Evolutionary conservation across 2,113 vertebrate genomes (phyloP).

Genomic region (Chamaetylas fuelleborni): DNA sequence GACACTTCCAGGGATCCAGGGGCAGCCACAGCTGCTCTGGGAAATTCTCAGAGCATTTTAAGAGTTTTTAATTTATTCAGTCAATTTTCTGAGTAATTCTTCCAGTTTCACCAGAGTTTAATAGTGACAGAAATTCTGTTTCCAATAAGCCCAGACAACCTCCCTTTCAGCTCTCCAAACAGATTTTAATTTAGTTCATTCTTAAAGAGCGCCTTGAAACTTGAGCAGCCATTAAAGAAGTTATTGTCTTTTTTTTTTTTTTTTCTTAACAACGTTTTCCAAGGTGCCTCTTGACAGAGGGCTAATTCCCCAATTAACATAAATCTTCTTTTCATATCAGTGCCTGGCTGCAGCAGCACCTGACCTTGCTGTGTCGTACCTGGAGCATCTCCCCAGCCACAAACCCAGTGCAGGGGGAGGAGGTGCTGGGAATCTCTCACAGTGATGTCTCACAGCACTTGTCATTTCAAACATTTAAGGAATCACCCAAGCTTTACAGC

Average conservation of each 20-base stretch:
- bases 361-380: background rate
- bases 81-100: background rate
- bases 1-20: background rate
- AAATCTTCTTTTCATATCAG: background rate
- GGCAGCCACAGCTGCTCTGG: background rate
- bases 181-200: constrained; percentile 49
- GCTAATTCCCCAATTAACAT: constrained; percentile 35
- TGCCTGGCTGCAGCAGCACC: background rate
- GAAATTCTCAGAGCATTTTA: background rate
- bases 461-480: background rate
- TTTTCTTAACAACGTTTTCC: background rate
- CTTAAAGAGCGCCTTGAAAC: constrained; percentile 31
- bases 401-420: background rate
- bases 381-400: background rate
- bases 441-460: background rate
- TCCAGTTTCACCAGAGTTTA: background rate
- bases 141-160: background rate
- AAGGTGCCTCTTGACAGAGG: constrained; percentile 18
- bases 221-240: constrained; percentile 26
- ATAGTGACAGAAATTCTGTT: background rate
- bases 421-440: background rate
- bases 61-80: background rate
- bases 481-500: constrained; percentile 34
- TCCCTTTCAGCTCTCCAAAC: constrained; percentile 29
- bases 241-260: constrained; percentile 19